Conservation (phyloP, 2,797 vertebrate genomes). For the Hoplostethus mediterraneus region DNA sequence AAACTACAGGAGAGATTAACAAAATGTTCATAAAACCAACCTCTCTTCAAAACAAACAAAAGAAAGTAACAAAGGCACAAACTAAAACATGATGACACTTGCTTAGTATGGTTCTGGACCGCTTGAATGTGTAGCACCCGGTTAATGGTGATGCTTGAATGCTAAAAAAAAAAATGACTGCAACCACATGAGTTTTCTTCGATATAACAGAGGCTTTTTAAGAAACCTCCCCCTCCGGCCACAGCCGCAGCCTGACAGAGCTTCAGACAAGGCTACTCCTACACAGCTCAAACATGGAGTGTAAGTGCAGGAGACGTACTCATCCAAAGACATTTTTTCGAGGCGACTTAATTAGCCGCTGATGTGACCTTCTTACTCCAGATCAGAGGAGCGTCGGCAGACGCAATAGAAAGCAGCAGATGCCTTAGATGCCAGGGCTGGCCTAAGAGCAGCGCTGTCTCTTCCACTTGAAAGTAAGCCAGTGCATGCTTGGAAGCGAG, state of each 20-base stretch:
- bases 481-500: slow-evolving; percentile 11
- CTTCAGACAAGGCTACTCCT: neutral
- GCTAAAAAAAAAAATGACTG: too few species aligned
- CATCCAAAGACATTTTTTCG: slow-evolving; percentile 25
- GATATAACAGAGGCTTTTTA: too few species aligned
- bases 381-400: slow-evolving; percentile 31
- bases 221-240: too few species aligned
- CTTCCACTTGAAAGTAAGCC: neutral
- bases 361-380: slow-evolving; percentile 47
- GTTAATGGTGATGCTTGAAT: too few species aligned
- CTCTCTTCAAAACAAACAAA: too few species aligned
- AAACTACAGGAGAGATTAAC: neutral
- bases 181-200: too few species aligned
- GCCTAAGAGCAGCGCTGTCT: slow-evolving; percentile 15
- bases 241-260: neutral
- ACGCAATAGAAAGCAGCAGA: neutral
- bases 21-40: too few species aligned
- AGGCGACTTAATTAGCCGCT: slow-evolving; percentile 56
- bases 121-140: too few species aligned
- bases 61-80: too few species aligned
- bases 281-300: neutral
- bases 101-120: too few species aligned
- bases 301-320: neutral
- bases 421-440: slow-evolving; percentile 23
- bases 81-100: too few species aligned